Percentiles rank a stretch among this genome's conserved stretches.
Evolutionary conservation across 2,888 invertebrate genomes (phyloP).

Genomic region (Tortrix viridana): DNA sequence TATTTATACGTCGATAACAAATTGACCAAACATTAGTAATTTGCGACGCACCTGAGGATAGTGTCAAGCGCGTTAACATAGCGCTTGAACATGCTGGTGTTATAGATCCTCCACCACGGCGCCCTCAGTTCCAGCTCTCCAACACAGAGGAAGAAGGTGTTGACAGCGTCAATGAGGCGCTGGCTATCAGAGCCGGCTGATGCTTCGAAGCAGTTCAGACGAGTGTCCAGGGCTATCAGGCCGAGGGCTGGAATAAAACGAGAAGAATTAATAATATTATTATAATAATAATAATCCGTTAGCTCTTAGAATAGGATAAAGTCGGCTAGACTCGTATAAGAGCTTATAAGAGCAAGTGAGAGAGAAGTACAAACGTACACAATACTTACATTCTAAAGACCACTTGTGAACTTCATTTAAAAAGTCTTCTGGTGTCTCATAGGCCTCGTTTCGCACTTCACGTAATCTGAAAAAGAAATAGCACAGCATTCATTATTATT

Average conservation of each 20-base stretch:
- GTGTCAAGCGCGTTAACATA: conserved; percentile 87
- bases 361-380: too few species aligned
- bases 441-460: conserved; percentile 78
- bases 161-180: conserved; percentile 86
- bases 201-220: conserved; percentile 86
- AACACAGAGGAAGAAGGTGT: conserved; percentile 87
- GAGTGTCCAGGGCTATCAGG: conserved; percentile 86
- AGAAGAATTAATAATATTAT: too few species aligned
- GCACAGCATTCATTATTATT: neutral
- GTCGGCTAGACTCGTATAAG: too few species aligned
- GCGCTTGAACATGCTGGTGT: conserved; percentile 85
- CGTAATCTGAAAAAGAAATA: conserved; percentile 76
- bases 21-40: too few species aligned
- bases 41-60: conserved; percentile 83
- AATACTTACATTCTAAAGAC: conserved; percentile 90
- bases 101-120: conserved; percentile 87
- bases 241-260: conserved; percentile 83
- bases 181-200: conserved; percentile 84
- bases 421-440: conserved; percentile 87
- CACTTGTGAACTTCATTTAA: conserved; percentile 90
- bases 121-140: conserved; percentile 86
- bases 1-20: too few species aligned
- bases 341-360: too few species aligned
- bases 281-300: too few species aligned
- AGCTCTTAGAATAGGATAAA: too few species aligned